Evolutionary conservation across 2,797 vertebrate species (phyloP), one percentile per base, ranked within the genome.

Genomic region (Oryzias sinensis): DNA sequence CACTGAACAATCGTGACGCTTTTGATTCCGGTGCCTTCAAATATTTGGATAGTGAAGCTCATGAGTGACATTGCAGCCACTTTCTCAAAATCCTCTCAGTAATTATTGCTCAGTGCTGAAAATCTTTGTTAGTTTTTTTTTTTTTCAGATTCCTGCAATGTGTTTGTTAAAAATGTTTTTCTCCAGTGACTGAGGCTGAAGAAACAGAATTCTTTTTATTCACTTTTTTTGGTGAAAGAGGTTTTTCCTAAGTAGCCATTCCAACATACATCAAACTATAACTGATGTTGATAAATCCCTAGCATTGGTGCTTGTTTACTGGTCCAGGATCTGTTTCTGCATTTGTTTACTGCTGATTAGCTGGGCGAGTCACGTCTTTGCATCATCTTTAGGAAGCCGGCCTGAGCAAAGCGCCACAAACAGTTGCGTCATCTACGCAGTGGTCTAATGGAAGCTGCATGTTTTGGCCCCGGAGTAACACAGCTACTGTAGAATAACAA

Each of bases 401-500:
- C 48, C 15, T 43, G 53, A 64, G 48, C 50, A 46, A 46, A 67
- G n/a, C 70, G 47, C 43, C 53, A 40, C 54, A 54, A 58, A 54
- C 52, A 20, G 17, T 55, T 57, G 37, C 62, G 54, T 51, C 18
- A 57, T 53, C 46, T 27, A 17, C 6, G 56, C 22, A 64, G 49
- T 33, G 59, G 55, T 61, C 11, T 57, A 65, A 78, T 45, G 62
- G 65, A 77, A 74, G 67, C 69, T 49, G 33, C 60, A 42, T 65
- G 44, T 66, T 70, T 74, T 75, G 50, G 57, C 61, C 15, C 45
- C 9, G 5, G 20, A 55, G 68, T 70, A 59, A 65, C 78, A 54
- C 68, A 61, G 73, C 76, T 79, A 80, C 78, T 33, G 29, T 2
- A 48, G 48, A 56, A 65, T 52, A 78, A 52, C 49, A 50, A 51